phyloP scores from a whole-genome alignment of 2,797 vertebrate genomes.

The Lagorchestes hirsutus region DNA sequence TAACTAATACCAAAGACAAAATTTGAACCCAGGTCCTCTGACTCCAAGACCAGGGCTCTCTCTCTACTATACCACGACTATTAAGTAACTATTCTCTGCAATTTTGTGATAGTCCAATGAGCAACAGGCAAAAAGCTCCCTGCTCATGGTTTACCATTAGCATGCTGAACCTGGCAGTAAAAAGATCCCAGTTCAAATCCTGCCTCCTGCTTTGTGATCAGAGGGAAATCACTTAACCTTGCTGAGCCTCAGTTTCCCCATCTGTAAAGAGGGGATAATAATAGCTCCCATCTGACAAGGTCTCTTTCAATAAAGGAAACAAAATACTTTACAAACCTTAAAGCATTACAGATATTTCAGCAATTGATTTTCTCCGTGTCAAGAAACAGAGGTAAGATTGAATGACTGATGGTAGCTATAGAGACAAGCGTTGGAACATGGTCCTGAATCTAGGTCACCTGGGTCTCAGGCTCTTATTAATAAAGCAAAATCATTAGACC shows the following conservation, averaged over 20 bases:
- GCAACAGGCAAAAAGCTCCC: background rate
- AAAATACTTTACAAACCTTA: background rate
- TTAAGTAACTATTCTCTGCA: background rate
- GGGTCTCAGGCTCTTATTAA: slow-evolving; percentile 1
- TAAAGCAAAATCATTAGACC: slow-evolving; percentile 1
- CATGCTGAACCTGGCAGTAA: background rate
- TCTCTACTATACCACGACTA: background rate
- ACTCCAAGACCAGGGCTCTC: background rate
- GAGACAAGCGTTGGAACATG: background rate
- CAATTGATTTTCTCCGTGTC: background rate
- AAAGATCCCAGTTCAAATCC: background rate
- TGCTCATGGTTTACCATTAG: background rate
- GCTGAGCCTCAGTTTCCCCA: background rate
- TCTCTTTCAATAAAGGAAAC: background rate
- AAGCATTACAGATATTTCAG: background rate
- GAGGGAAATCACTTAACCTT: background rate
- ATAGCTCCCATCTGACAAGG: background rate
- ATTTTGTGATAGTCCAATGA: background rate
- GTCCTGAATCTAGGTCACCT: background rate
- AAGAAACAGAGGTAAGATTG: background rate
- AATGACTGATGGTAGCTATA: background rate
- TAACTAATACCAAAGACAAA: background rate
- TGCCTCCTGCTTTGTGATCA: background rate
- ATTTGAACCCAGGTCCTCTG: background rate
- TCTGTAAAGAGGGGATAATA: background rate